These are phyloP conservation scores for Bradysia coprophila DNA, from an alignment of 1,140 invertebrate species.

Conservation along the genomic window DNA sequence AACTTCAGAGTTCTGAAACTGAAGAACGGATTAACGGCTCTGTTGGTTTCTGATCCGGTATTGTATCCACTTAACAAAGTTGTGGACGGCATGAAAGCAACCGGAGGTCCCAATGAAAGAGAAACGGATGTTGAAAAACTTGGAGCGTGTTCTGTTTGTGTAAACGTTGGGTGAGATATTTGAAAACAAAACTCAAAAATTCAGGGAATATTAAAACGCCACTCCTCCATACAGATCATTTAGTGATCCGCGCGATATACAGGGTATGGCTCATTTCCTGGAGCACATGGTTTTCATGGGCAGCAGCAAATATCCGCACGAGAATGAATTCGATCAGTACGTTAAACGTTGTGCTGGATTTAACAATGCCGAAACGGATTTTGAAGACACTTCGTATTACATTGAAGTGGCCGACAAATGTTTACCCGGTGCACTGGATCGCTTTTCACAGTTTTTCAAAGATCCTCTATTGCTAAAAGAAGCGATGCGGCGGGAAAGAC, in stretches of 20 bases:
- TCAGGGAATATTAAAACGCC: no score
- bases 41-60: conserved; percentile 45
- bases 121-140: conserved; percentile 19
- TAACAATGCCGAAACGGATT: conserved; percentile 68
- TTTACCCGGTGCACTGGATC: conserved; percentile 53
- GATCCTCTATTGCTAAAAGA: conserved; percentile 70
- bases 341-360: conserved; percentile 62
- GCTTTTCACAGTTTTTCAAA: conserved; percentile 83
- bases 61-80: no score
- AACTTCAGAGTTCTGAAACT: conserved; percentile 39
- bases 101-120: conserved; percentile 7
- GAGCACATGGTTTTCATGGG: conserved; percentile 96
- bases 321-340: conserved; percentile 72
- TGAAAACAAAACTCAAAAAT: no score
- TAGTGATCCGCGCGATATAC: conserved; percentile 49
- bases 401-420: conserved; percentile 71
- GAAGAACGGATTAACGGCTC: conserved; percentile 43
- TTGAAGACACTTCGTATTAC: conserved; percentile 70
- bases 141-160: conserved; percentile 48
- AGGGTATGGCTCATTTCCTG: conserved; percentile 77
- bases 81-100: conserved; percentile 13
- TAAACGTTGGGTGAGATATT: conserved; percentile 57
- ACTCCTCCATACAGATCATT: no score
- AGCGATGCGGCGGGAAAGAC: conserved; percentile 72
- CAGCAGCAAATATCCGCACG: conserved; percentile 65